Evolutionary conservation across 2,888 invertebrate genomes (phyloP), one percentile per base, ranked within the genome.

Genomic region (Sphaerophoria taeniata): DNA sequence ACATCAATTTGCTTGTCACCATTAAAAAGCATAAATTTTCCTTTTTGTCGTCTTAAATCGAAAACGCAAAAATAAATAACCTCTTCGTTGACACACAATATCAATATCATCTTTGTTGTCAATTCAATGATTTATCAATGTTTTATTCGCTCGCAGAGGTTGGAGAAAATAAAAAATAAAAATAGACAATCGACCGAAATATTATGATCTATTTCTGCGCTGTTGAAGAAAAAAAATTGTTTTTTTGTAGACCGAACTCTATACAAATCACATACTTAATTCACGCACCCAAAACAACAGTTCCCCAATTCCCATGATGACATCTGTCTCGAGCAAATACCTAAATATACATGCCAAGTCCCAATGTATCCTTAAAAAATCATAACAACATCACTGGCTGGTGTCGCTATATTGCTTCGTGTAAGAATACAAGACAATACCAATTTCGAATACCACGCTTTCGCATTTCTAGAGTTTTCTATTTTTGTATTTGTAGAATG

Each of bases 1-100:
- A 69, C 80, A 85, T 71, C 80, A 69, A 81, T 80, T 80, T 63
- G 58, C 72, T 80, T 80, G 84, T 85, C 80, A 85, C 75, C 80
- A 81, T 81, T 80, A 76, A 69, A 70, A 69, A 69, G 53, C 53
- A 67, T 53, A 67, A 67, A 67, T 45, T 65, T 65, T 70, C 43
- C 71, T 31, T 75, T 71, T 75, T 60, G 63, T 53, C 51, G 34
- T 36, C 58, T 72, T 56, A 73, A 53, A 72, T 61, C 47, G 60
- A n/a, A 55, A 65, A 34, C 6, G 65, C 39, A 34, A 51, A 53
- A 61, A 58, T 63, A 56, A 72, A 72, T 56, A 65, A 58, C 36
- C 24, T 67, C n/a, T 33, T 11, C 9, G 43, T 39, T n/a, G 70
- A 43, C 63, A 49, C 43, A 47, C 36, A 71, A 11, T 75, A 36